Evolutionary conservation across 92 coral and sea anemone species (phyloP).

Genomic region (Epizoanthus ramosus): DNA sequence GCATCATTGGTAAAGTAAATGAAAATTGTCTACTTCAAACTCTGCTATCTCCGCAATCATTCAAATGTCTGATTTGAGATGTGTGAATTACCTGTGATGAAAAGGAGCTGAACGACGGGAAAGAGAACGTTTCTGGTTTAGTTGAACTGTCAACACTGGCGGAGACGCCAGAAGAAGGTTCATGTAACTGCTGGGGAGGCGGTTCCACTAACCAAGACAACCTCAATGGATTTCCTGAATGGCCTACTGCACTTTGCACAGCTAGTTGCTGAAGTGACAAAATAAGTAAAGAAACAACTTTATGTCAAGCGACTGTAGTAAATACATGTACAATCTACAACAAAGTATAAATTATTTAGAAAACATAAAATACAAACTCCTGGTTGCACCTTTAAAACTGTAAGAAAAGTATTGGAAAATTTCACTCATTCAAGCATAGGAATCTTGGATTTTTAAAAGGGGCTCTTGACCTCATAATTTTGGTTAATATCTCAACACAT

Average conservation of each 20-base stretch:
- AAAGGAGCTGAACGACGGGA: background rate
- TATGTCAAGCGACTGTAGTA: background rate
- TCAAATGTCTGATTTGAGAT: background rate
- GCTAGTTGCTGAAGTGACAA: slow-evolving; percentile 70
- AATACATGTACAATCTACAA: background rate
- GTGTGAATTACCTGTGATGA: slow-evolving; percentile 12
- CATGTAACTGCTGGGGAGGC: slow-evolving; percentile 11
- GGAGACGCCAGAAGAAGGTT: background rate
- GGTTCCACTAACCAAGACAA: slow-evolving; percentile 75
- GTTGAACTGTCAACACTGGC: background rate
- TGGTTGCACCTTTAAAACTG: background rate
- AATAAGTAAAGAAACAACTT: background rate
- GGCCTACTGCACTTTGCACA: slow-evolving; percentile 74
- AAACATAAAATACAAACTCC: background rate
- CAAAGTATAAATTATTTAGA: background rate
- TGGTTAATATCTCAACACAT: no score
- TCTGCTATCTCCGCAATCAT: background rate
- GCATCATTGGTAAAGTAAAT: no score
- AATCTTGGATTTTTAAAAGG: no score
- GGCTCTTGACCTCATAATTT: no score
- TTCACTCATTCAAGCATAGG: no score
- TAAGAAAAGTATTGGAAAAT: background rate
- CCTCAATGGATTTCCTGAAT: slow-evolving; percentile 79
- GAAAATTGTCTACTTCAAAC: background rate
- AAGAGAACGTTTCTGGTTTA: background rate